phyloP scores from a whole-genome alignment of 2,113 vertebrate species.

The Bos javanicus region DNA sequence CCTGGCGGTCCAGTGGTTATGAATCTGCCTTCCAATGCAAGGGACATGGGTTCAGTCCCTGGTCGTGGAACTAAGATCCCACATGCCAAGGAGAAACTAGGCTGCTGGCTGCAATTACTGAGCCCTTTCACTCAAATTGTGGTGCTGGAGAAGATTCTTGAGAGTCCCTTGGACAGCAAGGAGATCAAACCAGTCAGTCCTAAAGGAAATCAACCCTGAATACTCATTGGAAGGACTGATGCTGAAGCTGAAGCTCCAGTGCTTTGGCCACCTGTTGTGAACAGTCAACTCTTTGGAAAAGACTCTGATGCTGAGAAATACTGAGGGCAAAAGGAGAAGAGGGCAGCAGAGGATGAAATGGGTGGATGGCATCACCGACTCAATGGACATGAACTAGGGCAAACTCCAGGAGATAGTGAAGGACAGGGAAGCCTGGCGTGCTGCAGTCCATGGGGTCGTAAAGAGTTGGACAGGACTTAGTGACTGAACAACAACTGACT shows the following conservation, averaged over 20 bases:
- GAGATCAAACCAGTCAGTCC: not conserved
- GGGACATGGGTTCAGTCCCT: not conserved
- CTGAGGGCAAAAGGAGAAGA: not conserved
- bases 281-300: not conserved
- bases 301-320: not conserved
- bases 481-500: not conserved
- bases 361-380: not conserved
- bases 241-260: not conserved
- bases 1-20: not conserved
- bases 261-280: not conserved
- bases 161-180: not conserved
- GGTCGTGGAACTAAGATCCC: not conserved
- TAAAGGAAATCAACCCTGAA: not conserved
- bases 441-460: not conserved
- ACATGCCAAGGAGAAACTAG: not conserved
- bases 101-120: not conserved
- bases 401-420: not conserved
- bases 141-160: not conserved
- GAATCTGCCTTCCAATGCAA: not conserved
- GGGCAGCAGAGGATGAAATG: not conserved
- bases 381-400: not conserved
- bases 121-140: not conserved
- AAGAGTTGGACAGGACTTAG: not conserved
- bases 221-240: not conserved
- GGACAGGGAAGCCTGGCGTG: not conserved